These are phyloP conservation scores for Troides aeacus DNA, from an alignment of 2,888 invertebrate genomes.

Conservation along the genomic window DNA sequence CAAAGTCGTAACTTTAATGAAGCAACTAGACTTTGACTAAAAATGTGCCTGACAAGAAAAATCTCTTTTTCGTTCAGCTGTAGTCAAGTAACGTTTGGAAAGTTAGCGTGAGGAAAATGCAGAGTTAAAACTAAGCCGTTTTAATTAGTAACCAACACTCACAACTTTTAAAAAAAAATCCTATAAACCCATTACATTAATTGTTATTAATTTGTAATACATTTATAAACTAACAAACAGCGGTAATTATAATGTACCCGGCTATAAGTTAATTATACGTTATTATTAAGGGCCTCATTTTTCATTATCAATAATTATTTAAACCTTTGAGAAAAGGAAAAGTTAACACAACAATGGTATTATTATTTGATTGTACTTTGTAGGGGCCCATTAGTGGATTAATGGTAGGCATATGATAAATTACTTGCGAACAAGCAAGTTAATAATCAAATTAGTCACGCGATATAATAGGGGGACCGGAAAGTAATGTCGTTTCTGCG, in stretches of 20 bases:
- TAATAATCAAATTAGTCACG: constrained; percentile 17
- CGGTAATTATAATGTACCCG: too few species aligned
- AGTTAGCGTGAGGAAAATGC: background rate
- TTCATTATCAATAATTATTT: background rate
- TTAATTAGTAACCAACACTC: background rate
- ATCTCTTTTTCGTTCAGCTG: constrained; percentile 10
- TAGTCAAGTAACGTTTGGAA: constrained; percentile 7
- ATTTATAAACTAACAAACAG: too few species aligned
- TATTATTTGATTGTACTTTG: constrained; percentile 6
- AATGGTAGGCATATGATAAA: constrained; percentile 3
- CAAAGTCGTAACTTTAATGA: constrained; percentile 17
- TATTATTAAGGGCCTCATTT: background rate
- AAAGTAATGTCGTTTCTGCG: too few species aligned
- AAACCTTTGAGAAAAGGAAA: background rate
- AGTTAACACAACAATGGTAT: background rate
- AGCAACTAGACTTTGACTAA: constrained; percentile 23
- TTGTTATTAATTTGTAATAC: too few species aligned
- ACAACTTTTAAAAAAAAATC: background rate
- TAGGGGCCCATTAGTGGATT: constrained; percentile 8
- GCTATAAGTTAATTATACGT: too few species aligned
- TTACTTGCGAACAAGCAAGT: constrained; percentile 11
- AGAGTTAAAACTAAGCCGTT: background rate
- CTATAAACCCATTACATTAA: too few species aligned
- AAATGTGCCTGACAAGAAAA: constrained; percentile 5
- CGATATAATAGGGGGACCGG: too few species aligned